Base-by-base conservation (phyloP, 2,888 invertebrate genomes). In the Drosophila lutescens region DNA sequence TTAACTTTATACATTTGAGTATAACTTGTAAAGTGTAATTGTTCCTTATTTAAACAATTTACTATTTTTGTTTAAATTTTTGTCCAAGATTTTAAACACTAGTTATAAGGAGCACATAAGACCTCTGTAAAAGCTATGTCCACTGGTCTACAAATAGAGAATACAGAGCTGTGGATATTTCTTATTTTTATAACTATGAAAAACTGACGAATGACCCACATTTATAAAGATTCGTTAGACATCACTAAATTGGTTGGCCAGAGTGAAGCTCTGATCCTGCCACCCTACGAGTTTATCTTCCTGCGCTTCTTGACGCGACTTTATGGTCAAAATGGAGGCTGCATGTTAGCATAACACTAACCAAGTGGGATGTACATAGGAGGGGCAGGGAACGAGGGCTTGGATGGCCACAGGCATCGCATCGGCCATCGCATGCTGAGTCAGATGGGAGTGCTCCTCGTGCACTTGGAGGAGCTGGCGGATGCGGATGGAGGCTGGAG, bases 391-490 rank as follows among this genome's bases (percentile, higher is more conserved):
- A n/a, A 34, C n/a, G 10, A 23, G 40, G 34, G 44, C 15, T 23
- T 20, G 15, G n/a, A 55, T 73, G 70, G 62, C 70, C 74, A 50
- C 47, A 73, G 70, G 73, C 74, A 71, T 72, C 72, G 60, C 72
- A 32, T 55, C 49, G 30, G 43, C 46, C 59, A 68, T 69, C 72
- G 62, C 70, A 43, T 56, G 46, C 74, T 71, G 71, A 71, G 73
- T 71, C 71, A 71, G 74, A 63, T 63, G 71, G 73, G 57, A 70
- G 70, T 69, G 66, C 38, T 49, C 36, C 43, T 34, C 40, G 55
- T 20, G 53, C 44, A 49, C 38, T 61, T 61, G 51, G 60, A 10
- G 43, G 40, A 32, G 20, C 26, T 34, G 46, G 20, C 20, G 20
- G 20, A 20, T 20, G 40, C 30, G 46, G 32, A 49, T 49, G 55